Percentiles rank a stretch among this genome's conserved stretches.
Evolutionary conservation across 2,888 invertebrate genomes (phyloP).

Genomic region (Julus scanicus): DNA sequence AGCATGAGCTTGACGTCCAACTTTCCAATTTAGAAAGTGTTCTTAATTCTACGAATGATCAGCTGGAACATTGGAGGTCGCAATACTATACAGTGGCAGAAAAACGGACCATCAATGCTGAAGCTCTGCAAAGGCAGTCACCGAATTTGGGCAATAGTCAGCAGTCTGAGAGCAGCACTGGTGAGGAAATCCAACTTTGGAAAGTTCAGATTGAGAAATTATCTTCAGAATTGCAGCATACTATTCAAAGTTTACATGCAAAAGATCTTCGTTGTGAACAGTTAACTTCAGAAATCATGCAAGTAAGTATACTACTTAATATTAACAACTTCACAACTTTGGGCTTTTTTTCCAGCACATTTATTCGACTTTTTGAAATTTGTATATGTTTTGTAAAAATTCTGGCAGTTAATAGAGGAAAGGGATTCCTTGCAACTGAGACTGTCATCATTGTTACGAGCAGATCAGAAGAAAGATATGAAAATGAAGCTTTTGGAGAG

Average conservation of each 20-base stretch:
- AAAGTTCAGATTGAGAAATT: slow-evolving; percentile 63
- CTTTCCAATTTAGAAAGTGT: not conserved
- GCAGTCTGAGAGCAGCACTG: slow-evolving; percentile 62
- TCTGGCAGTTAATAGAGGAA: slow-evolving; percentile 77
- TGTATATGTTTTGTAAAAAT: slow-evolving; percentile 14
- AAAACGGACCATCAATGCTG: not conserved
- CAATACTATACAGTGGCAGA: not conserved
- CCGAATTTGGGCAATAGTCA: not conserved
- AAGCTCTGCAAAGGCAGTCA: slow-evolving; percentile 56
- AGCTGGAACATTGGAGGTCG: slow-evolving; percentile 13
- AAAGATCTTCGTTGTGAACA: slow-evolving; percentile 88
- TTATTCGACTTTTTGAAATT: too few relatives aligned
- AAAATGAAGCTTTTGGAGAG: slow-evolving; percentile 75
- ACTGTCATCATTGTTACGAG: slow-evolving; percentile 81
- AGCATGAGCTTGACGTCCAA: not conserved
- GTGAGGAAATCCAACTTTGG: slow-evolving; percentile 19
- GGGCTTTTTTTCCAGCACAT: too few relatives aligned
- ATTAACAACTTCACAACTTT: not conserved
- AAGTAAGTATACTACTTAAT: slow-evolving; percentile 63
- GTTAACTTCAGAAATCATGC: slow-evolving; percentile 83
- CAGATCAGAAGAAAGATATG: slow-evolving; percentile 76
- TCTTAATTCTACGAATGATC: not conserved
- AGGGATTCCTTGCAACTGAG: slow-evolving; percentile 85
- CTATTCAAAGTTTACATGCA: slow-evolving; percentile 86
- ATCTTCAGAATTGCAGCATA: slow-evolving; percentile 80